Evolutionary conservation across 2,888 invertebrate genomes (phyloP), one percentile per base, ranked within the genome.

Genomic region (Hypsopygia costalis): DNA sequence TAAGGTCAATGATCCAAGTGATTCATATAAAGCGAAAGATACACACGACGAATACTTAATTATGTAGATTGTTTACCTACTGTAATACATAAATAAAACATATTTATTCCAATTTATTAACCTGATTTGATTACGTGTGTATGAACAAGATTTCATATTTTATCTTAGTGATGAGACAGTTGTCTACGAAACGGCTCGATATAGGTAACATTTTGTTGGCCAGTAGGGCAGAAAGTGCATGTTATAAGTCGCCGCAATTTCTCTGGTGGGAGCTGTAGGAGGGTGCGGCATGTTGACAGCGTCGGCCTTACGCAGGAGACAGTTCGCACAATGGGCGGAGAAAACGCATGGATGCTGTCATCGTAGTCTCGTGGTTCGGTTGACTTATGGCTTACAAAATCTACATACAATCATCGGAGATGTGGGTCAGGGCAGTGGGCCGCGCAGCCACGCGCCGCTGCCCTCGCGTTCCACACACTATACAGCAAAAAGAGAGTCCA

Each of bases 371-470:
- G 65, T 56, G 46, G 54, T 58, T 60, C 60, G 72, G 61, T 66
- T 81, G 72, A 82, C 76, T 81, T 85, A 82, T 79, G 77, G 69
- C 79, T 82, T 78, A 78, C 76, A 79, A 79, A 85, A 87, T 87
- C 85, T 85, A 82, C 86, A 86, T 86, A 87, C 85, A 88, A 86
- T 87, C 77, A 80, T 78, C 72, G 69, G 53, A 57, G 46, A 81
- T 74, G 82, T 86, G 65, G 81, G 83, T 73, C 83, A 83, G 81
- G 87, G 76, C 81, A 86, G 81, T 85, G 71, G 85, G 83, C 69
- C 74, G 71, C 58, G 57, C 62, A 57, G 68, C 65, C 68, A 69
- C 63, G 64, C 64, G 60, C 47, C 53, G 53, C 50, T 52, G 56
- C 47, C 50, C 52, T 53, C 49, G 34, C 43, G 33, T 22, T 42